Conservation (phyloP, 2,888 invertebrate species). For the Drosophila paramelanica region DNA sequence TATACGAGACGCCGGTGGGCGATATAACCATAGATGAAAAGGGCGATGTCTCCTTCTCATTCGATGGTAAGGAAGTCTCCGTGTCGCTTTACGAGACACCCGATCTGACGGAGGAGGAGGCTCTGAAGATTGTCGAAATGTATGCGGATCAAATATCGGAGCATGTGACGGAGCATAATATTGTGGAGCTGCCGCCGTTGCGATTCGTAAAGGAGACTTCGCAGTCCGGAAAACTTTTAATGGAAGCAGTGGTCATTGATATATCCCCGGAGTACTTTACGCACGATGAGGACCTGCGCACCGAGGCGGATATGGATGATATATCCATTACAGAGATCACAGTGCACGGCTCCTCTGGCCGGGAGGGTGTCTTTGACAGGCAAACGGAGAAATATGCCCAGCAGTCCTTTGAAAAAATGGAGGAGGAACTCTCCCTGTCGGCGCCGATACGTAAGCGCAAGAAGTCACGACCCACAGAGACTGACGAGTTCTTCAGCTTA, state of each 20-base stretch:
- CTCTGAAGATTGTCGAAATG: conserved; percentile 96
- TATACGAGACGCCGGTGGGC: conserved; percentile 93
- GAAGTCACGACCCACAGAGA: conserved; percentile 88
- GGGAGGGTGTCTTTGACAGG: conserved; percentile 85
- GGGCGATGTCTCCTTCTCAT: conserved; percentile 95
- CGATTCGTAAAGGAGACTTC: conserved; percentile 95
- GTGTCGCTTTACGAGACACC: conserved; percentile 96
- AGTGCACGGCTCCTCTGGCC: conserved; percentile 86
- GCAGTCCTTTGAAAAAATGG: conserved; percentile 85
- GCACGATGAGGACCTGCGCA: conserved; percentile 92
- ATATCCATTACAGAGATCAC: conserved; percentile 92
- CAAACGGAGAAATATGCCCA: conserved; percentile 85
- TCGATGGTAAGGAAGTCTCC: conserved; percentile 96
- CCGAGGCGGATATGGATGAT: conserved; percentile 94
- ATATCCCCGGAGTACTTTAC: conserved; percentile 94
- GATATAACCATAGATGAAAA: conserved; percentile 92
- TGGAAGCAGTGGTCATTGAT: conserved; percentile 96
- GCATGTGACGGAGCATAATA: conserved; percentile 93
- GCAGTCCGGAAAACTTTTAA: conserved; percentile 93
- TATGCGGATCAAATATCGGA: conserved; percentile 96
- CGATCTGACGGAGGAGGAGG: conserved; percentile 96
- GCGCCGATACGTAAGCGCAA: conserved; percentile 86
- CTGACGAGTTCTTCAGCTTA: conserved; percentile 89
- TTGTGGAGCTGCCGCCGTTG: conserved; percentile 94
- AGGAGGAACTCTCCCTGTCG: conserved; percentile 87